Evolutionary conservation across 2,888 invertebrate genomes (phyloP).

Genomic region (Xestia c-nigrum): DNA sequence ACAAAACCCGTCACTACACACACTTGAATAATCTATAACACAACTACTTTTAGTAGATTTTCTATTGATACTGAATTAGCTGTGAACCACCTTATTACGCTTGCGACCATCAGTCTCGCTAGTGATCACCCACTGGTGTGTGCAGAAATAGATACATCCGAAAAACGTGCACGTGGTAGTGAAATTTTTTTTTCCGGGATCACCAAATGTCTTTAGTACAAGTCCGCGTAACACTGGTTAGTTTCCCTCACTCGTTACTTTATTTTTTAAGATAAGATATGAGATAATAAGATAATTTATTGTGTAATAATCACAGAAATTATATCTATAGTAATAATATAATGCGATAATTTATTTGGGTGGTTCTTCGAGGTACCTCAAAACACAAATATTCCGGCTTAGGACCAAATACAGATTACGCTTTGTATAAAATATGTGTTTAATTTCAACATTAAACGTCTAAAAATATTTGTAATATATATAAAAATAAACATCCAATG

Average conservation of each 20-base stretch:
- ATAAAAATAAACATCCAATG: too few relatives aligned
- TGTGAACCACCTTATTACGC: not conserved
- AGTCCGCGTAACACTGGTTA: not conserved
- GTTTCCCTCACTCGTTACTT: not conserved
- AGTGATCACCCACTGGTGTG: not conserved
- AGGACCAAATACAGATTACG: too few relatives aligned
- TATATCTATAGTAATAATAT: too few relatives aligned
- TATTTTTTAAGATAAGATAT: not conserved
- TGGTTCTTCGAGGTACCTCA: too few relatives aligned
- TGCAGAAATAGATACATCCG: slow-evolving; percentile 7
- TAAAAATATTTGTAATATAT: too few relatives aligned
- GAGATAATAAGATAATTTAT: too few relatives aligned
- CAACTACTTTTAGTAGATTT: slow-evolving; percentile 25
- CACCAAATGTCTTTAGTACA: not conserved
- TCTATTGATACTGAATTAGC: slow-evolving; percentile 28
- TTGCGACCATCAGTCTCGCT: not conserved
- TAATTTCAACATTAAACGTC: too few relatives aligned
- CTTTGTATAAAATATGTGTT: too few relatives aligned
- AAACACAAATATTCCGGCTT: too few relatives aligned
- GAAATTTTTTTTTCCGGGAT: not conserved
- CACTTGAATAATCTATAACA: slow-evolving; percentile 10
- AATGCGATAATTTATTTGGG: too few relatives aligned
- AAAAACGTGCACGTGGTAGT: not conserved
- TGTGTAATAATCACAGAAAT: too few relatives aligned
- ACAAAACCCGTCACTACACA: not conserved